Evolutionary conservation across 2,113 vertebrate species (phyloP).

Genomic region (Alosa alosa): DNA sequence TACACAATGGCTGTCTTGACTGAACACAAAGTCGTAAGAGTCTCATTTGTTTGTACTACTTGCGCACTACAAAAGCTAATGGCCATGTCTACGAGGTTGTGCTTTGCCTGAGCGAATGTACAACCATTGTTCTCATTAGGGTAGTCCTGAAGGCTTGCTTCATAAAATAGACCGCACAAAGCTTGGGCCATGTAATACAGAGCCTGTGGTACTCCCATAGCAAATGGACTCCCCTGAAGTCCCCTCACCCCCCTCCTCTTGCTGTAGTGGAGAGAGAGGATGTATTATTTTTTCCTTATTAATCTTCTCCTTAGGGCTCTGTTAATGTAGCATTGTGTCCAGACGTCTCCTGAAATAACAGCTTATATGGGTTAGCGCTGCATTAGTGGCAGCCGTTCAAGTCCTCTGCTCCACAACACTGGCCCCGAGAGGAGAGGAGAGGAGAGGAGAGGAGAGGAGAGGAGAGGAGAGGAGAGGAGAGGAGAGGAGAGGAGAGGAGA

Average conservation of each 20-base stretch:
- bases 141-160: not conserved
- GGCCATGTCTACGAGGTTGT: not conserved
- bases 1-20: not conserved
- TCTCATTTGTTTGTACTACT: not conserved
- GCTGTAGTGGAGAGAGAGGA: not conserved
- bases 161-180: not conserved
- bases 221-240: not conserved
- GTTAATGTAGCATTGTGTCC: slow-evolving; percentile 16
- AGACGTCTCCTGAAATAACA: slow-evolving; percentile 5
- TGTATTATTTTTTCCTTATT: not conserved
- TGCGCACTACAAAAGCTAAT: not conserved
- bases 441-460: not conserved
- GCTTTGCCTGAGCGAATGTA: not conserved
- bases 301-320: not conserved
- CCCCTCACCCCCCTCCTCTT: not conserved
- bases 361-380: slow-evolving; percentile 21
- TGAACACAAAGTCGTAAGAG: not conserved
- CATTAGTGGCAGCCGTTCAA: slow-evolving; percentile 28
- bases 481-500: not conserved
- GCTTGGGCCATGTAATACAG: not conserved
- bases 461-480: not conserved
- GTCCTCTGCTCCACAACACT: slow-evolving; percentile 17
- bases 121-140: not conserved
- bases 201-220: not conserved
- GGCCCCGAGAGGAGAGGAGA: not conserved